Evolutionary conservation across 1,140 invertebrate species (phyloP).

Genomic region (Drosophila malerkotliana): DNA sequence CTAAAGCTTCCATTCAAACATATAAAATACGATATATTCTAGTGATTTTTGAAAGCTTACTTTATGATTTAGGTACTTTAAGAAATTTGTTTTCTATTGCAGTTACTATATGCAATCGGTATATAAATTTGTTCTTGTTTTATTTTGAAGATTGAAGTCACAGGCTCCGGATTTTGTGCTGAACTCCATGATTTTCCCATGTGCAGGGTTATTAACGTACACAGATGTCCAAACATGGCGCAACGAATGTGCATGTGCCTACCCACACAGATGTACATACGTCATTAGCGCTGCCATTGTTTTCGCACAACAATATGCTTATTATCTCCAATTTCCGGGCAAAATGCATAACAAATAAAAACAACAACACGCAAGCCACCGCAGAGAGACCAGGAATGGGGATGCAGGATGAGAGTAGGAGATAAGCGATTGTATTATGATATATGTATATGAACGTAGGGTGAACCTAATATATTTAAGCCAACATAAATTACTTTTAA

Average conservation of each 20-base stretch:
- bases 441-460: not conserved
- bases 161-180: not conserved
- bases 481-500: too few species aligned
- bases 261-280: slow-evolving; percentile 72
- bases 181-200: slow-evolving; percentile 26
- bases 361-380: slow-evolving; percentile 51
- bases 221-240: not conserved
- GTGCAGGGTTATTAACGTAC: slow-evolving; percentile 55
- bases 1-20: too few species aligned
- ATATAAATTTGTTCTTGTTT: too few species aligned
- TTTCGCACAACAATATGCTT: slow-evolving; percentile 80
- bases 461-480: not conserved
- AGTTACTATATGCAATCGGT: too few species aligned
- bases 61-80: too few species aligned
- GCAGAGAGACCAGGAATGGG: not conserved
- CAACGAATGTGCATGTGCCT: slow-evolving; percentile 5
- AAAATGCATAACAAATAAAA: slow-evolving; percentile 81
- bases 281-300: slow-evolving; percentile 77
- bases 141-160: too few species aligned
- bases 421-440: slow-evolving; percentile 29
- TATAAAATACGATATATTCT: too few species aligned
- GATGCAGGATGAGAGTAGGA: slow-evolving; percentile 1
- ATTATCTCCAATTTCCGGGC: slow-evolving; percentile 80
- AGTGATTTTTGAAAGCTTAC: too few species aligned
- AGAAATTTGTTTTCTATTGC: too few species aligned